phyloP scores from a whole-genome alignment of 2,113 vertebrate species.

The Coptodon bakossiorum region DNA sequence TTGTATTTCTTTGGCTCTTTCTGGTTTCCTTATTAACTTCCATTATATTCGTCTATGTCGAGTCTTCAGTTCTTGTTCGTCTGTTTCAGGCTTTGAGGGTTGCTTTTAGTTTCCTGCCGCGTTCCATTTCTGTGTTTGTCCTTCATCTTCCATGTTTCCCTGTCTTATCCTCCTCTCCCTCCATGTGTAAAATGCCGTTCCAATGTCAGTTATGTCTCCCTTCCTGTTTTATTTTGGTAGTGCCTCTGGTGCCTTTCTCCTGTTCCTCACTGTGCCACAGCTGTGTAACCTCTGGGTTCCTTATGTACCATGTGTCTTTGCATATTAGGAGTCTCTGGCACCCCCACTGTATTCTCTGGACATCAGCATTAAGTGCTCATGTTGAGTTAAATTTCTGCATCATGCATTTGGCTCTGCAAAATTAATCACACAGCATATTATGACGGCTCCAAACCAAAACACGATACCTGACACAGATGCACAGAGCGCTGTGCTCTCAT shows the following conservation, averaged over 20 bases:
- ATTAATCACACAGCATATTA: not conserved
- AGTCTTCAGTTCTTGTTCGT: not conserved
- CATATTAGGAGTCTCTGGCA: not conserved
- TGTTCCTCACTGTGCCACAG: not conserved
- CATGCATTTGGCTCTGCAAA: not conserved
- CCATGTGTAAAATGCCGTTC: not conserved
- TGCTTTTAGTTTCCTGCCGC: not conserved
- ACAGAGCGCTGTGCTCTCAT: not conserved
- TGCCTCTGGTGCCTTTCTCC: accelerated
- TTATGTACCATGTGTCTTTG: not conserved
- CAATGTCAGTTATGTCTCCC: not conserved
- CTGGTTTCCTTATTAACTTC: not conserved
- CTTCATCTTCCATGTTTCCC: not conserved
- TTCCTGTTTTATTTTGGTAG: not conserved
- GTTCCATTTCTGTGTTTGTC: accelerated
- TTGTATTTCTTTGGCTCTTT: not conserved
- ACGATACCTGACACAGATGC: accelerated
- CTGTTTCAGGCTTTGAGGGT: not conserved
- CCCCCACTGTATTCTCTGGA: accelerated
- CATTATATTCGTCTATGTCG: not conserved
- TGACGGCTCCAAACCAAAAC: not conserved
- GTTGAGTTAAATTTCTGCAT: not conserved
- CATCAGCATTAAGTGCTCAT: not conserved
- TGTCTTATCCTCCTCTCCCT: not conserved
- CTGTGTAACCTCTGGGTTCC: not conserved